Conservation (phyloP, 2,888 invertebrate species). For the Chrysolina haemoptera region DNA sequence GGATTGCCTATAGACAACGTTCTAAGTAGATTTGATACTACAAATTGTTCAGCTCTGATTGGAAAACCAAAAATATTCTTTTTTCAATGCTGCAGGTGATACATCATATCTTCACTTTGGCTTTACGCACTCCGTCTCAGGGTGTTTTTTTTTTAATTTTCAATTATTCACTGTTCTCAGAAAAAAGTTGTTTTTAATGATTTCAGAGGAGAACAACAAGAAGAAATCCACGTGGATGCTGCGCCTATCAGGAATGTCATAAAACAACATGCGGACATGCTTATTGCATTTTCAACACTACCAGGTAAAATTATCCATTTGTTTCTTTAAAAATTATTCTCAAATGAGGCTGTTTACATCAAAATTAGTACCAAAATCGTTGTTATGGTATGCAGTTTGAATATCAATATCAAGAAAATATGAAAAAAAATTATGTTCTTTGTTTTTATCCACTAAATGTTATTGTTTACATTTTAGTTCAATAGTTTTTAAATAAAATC, state of each 20-base stretch:
- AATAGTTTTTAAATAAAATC: too few relatives aligned
- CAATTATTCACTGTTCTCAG: too few relatives aligned
- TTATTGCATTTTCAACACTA: conserved; percentile 78
- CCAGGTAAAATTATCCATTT: conserved; percentile 67
- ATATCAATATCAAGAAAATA: too few relatives aligned
- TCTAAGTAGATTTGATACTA: conserved; percentile 75
- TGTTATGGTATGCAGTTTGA: neutral
- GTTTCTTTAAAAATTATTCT: neutral
- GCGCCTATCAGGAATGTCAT: conserved; percentile 54
- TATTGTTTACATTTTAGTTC: too few relatives aligned
- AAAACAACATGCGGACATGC: conserved; percentile 72
- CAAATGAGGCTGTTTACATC: too few relatives aligned
- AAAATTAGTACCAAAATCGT: too few relatives aligned
- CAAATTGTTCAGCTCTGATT: conserved; percentile 71
- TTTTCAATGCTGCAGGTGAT: conserved; percentile 81
- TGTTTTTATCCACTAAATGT: too few relatives aligned
- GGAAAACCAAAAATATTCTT: conserved; percentile 82
- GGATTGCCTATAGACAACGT: conserved; percentile 72
- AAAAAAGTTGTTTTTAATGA: conserved; percentile 1
- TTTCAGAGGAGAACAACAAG: conserved; percentile 60
- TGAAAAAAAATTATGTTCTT: too few relatives aligned
- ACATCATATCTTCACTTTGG: too few relatives aligned
- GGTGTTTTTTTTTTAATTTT: too few relatives aligned
- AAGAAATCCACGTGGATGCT: conserved; percentile 53
- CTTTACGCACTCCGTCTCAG: too few relatives aligned